phyloP scores from a whole-genome alignment of 2,113 vertebrate species.

The Verasper variegatus region DNA sequence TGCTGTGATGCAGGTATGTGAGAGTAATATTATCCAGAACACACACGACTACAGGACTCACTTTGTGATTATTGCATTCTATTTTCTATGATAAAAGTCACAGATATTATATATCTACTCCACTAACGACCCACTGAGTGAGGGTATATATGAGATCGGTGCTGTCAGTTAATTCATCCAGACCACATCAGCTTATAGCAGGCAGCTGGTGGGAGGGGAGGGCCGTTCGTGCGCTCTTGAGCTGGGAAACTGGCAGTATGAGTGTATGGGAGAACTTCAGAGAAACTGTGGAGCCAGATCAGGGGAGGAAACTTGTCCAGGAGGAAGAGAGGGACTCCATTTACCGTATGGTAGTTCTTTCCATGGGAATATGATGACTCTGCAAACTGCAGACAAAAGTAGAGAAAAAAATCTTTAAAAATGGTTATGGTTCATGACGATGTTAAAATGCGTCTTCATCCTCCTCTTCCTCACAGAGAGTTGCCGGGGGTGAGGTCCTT shows the following conservation, averaged over 20 bases:
- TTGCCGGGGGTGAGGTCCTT: slow-evolving; percentile 30
- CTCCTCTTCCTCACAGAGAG: slow-evolving; percentile 45
- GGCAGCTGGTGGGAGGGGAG: slow-evolving; percentile 54
- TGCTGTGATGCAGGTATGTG: slow-evolving; percentile 46
- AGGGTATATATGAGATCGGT: slow-evolving; percentile 44
- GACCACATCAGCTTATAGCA: slow-evolving; percentile 50
- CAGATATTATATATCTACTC: slow-evolving; percentile 65
- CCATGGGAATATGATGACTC: slow-evolving; percentile 16
- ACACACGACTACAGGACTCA: slow-evolving; percentile 75
- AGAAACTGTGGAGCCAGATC: slow-evolving; percentile 36
- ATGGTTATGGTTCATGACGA: slow-evolving; percentile 11
- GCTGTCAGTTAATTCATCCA: slow-evolving; percentile 33
- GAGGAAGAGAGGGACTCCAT: slow-evolving; percentile 30
- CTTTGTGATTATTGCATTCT: slow-evolving; percentile 79
- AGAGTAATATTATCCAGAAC: slow-evolving; percentile 64
- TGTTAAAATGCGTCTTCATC: background rate
- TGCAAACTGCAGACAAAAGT: slow-evolving; percentile 22
- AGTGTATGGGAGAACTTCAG: slow-evolving; percentile 51
- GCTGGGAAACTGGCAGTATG: slow-evolving; percentile 62
- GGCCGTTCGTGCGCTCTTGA: slow-evolving; percentile 19
- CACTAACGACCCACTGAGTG: slow-evolving; percentile 57
- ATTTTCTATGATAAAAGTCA: slow-evolving; percentile 72
- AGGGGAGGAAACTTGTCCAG: slow-evolving; percentile 44
- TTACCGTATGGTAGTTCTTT: slow-evolving; percentile 15
- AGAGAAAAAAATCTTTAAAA: background rate